These are phyloP conservation scores for Elgaria multicarinata DNA, from an alignment of 2,113 vertebrate species.

Conservation along the genomic window DNA sequence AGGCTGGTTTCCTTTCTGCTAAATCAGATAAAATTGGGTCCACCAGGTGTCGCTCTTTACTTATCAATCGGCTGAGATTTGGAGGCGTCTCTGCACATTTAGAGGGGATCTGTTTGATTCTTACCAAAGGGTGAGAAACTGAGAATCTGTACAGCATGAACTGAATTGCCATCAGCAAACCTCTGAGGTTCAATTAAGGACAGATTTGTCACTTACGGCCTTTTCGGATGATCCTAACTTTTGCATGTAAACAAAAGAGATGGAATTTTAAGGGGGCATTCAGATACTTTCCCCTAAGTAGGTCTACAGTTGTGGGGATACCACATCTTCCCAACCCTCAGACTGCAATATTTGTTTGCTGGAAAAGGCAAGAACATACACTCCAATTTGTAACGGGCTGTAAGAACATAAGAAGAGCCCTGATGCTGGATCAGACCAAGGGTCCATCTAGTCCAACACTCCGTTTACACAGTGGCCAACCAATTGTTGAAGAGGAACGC, in stretches of 20 bases:
- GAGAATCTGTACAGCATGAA: conserved; percentile 54
- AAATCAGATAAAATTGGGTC: background rate
- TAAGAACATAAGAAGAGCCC: too few relatives aligned
- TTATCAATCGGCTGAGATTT: conserved; percentile 53
- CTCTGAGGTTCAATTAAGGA: conserved; percentile 63
- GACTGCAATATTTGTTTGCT: background rate
- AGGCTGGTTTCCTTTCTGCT: background rate
- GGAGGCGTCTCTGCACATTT: conserved; percentile 29
- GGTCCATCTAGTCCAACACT: too few relatives aligned
- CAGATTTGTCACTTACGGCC: conserved; percentile 52
- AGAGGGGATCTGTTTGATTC: conserved; percentile 57
- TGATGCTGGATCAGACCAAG: too few relatives aligned
- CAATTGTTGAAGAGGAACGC: too few relatives aligned
- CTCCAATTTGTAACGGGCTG: background rate
- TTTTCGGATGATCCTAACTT: rapidly evolving
- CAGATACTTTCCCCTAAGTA: background rate
- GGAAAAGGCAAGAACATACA: background rate
- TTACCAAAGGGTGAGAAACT: conserved; percentile 36
- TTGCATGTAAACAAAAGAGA: background rate
- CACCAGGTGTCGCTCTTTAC: conserved; percentile 85
- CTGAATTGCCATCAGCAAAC: conserved; percentile 55
- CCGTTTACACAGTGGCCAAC: too few relatives aligned
- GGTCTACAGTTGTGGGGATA: background rate
- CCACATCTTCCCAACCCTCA: background rate
- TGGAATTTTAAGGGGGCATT: background rate